Evolutionary conservation across 2,888 invertebrate species (phyloP).

Genomic region (Aleiodes leptofemur): DNA sequence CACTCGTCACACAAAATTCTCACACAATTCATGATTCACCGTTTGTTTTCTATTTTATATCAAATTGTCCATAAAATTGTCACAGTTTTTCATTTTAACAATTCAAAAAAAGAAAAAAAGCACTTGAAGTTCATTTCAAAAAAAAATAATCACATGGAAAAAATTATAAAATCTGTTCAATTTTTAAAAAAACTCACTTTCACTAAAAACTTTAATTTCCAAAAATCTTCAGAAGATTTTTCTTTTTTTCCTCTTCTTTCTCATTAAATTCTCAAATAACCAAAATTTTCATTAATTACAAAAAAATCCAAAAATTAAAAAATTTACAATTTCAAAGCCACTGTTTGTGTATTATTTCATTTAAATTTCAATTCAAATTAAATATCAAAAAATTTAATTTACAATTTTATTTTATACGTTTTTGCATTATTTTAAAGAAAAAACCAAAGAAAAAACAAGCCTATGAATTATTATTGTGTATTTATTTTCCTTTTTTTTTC

Average conservation of each 20-base stretch:
- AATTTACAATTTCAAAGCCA: background rate
- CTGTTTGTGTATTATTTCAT: too few relatives aligned
- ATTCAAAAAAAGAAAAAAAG: too few relatives aligned
- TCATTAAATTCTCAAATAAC: background rate
- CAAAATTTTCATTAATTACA: background rate
- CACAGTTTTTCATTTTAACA: conserved; percentile 14
- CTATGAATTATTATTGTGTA: background rate
- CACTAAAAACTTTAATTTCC: conserved; percentile 12
- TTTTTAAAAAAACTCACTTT: conserved; percentile 15
- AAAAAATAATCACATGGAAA: background rate
- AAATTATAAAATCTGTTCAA: conserved; percentile 6
- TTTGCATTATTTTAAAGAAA: too few relatives aligned
- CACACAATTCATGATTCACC: conserved; percentile 41
- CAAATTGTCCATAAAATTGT: conserved; percentile 13
- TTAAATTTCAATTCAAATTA: background rate
- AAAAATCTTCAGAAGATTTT: background rate
- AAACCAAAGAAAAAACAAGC: background rate
- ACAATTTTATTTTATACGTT: background rate
- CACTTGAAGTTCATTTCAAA: background rate
- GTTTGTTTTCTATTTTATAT: background rate
- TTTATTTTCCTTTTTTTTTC: background rate
- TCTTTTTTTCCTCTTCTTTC: background rate
- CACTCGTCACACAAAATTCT: conserved; percentile 31
- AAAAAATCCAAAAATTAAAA: background rate
- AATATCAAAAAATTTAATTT: background rate